These are phyloP conservation scores for Clitarchus hookeri DNA, from an alignment of 2,888 invertebrate species.

Conservation along the genomic window DNA sequence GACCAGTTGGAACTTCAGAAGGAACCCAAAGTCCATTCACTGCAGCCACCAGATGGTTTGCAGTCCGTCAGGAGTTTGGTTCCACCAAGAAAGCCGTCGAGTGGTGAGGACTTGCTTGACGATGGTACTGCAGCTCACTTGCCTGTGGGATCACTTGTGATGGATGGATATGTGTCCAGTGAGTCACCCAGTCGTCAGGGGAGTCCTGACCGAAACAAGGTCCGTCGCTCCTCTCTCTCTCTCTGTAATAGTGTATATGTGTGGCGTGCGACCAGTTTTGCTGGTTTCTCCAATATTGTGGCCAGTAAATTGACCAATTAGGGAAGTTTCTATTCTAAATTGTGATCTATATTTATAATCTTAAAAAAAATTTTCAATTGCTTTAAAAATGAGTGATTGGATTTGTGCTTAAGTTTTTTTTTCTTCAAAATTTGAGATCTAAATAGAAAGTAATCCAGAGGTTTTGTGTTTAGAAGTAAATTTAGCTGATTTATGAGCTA, in stretches of 20 bases:
- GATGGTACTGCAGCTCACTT: not conserved
- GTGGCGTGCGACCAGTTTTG: not conserved
- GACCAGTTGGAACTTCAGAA: not conserved
- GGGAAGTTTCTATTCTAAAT: too few relatives aligned
- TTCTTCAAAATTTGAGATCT: too few relatives aligned
- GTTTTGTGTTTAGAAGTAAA: too few relatives aligned
- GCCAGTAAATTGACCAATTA: not conserved
- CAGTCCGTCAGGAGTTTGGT: not conserved
- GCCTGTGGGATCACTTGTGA: not conserved
- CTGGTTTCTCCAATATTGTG: not conserved
- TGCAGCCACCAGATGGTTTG: not conserved
- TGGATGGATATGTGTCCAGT: conserved; percentile 17
- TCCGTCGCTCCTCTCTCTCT: not conserved
- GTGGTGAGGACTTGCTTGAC: not conserved
- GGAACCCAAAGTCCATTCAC: not conserved
- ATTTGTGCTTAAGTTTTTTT: too few relatives aligned
- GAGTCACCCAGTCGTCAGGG: conserved; percentile 20
- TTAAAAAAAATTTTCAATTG: too few relatives aligned
- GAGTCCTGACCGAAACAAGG: conserved; percentile 21
- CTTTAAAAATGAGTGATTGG: too few relatives aligned
- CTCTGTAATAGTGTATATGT: not conserved
- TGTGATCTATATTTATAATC: too few relatives aligned
- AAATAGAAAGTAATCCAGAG: too few relatives aligned
- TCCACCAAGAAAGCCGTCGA: not conserved
- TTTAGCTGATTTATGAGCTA: too few relatives aligned